phyloP scores from a whole-genome alignment of 2,797 vertebrate genomes.

The Phataginus tricuspis region DNA sequence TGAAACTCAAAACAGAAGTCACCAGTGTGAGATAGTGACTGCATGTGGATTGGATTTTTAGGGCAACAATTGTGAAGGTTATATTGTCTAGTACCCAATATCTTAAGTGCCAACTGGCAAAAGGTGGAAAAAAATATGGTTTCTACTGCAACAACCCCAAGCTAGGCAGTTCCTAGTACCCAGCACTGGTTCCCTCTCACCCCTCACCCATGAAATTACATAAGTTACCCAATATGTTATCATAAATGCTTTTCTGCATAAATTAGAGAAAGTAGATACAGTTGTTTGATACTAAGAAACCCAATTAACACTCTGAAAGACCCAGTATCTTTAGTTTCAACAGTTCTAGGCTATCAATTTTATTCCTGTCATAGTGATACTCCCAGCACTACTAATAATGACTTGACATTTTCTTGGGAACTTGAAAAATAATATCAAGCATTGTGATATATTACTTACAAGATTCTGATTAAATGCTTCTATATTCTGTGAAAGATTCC shows the following conservation, averaged over 20 bases:
- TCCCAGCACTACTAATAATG: neutral
- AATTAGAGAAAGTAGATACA: constrained; percentile 26
- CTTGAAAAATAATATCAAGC: constrained; percentile 37
- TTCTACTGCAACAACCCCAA: neutral
- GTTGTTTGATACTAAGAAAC: constrained; percentile 46
- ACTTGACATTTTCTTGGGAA: constrained; percentile 16
- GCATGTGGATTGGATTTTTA: neutral
- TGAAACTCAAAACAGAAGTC: neutral
- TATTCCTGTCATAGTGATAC: neutral
- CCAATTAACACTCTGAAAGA: constrained; percentile 1
- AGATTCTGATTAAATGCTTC: constrained; percentile 27
- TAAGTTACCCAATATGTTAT: neutral
- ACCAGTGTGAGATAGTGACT: neutral
- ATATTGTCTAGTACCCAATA: neutral
- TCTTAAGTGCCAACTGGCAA: neutral
- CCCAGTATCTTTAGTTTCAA: constrained; percentile 4
- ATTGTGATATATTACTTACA: constrained; percentile 21
- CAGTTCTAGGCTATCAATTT: neutral
- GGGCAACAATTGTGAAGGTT: neutral
- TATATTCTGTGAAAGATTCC: neutral
- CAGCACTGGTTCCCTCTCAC: neutral
- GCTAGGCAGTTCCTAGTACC: neutral
- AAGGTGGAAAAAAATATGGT: neutral
- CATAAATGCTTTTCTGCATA: constrained; percentile 18
- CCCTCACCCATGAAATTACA: neutral